These are phyloP conservation scores for Galeopterus variegatus DNA, from an alignment of 2,113 vertebrate species.

Conservation along the genomic window DNA sequence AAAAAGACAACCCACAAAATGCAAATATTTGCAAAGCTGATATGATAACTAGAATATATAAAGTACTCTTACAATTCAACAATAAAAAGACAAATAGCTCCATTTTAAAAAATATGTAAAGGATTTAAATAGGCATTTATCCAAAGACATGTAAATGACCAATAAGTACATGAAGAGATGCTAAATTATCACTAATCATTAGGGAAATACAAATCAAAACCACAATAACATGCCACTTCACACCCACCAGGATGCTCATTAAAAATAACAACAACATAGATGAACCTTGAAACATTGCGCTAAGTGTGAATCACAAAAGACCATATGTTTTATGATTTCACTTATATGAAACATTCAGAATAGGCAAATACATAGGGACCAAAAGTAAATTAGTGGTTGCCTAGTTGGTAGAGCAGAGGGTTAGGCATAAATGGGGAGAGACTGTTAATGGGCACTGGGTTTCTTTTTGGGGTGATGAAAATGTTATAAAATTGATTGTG, in stretches of 20 bases:
- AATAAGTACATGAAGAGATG: neutral
- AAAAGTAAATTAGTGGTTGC: neutral
- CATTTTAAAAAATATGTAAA: neutral
- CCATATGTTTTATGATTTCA: neutral
- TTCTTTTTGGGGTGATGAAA: neutral
- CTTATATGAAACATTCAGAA: neutral
- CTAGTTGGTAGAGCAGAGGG: neutral
- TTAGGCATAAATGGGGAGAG: neutral
- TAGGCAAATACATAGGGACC: neutral
- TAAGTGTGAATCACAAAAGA: neutral
- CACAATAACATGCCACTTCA: neutral
- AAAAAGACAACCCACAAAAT: neutral
- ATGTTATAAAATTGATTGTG: neutral
- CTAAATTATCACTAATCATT: neutral
- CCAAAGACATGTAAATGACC: neutral
- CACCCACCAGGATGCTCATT: neutral
- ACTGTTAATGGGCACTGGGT: neutral
- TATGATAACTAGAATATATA: neutral
- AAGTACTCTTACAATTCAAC: neutral
- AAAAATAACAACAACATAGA: neutral
- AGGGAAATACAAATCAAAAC: neutral
- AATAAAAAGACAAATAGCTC: neutral
- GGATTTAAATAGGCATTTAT: neutral
- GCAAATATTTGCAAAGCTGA: neutral
- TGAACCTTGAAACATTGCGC: neutral